phyloP scores from a whole-genome alignment of 2,797 vertebrate species.

The Ceyx erithaca region DNA sequence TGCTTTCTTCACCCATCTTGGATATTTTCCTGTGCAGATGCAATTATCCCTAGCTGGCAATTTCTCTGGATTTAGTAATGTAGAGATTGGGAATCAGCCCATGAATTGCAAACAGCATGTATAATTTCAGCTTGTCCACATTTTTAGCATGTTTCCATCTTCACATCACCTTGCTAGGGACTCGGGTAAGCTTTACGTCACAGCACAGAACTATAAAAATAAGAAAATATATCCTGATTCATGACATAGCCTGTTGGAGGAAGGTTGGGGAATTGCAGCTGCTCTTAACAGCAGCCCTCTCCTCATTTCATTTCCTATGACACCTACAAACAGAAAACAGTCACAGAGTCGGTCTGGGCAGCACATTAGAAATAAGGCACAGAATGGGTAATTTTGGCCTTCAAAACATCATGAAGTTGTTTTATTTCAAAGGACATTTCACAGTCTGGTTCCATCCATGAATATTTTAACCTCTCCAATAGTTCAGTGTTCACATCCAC shows the following conservation, averaged over 20 bases:
- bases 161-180: not conserved
- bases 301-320: slow-evolving; percentile 25
- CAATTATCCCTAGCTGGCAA: not conserved
- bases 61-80: not conserved
- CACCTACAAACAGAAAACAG: slow-evolving; percentile 8
- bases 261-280: slow-evolving; percentile 40
- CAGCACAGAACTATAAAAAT: slow-evolving; percentile 36
- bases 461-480: slow-evolving; percentile 11
- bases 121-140: not conserved
- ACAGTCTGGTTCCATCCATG: not conserved
- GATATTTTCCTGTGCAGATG: not conserved
- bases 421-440: slow-evolving; percentile 9
- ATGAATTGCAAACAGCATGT: not conserved
- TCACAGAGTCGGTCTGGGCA: not conserved
- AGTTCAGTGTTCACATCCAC: not conserved
- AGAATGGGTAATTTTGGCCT: slow-evolving; percentile 22
- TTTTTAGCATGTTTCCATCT: not conserved
- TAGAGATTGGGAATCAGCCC: not conserved
- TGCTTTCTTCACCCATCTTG: not conserved
- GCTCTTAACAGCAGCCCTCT: slow-evolving; percentile 19
- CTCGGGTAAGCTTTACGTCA: not conserved
- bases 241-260: slow-evolving; percentile 2
- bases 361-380: not conserved
- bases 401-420: not conserved
- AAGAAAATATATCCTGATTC: slow-evolving; percentile 49